Base-by-base conservation (phyloP, 2,888 invertebrate species). In the Augochlorella aurata region DNA sequence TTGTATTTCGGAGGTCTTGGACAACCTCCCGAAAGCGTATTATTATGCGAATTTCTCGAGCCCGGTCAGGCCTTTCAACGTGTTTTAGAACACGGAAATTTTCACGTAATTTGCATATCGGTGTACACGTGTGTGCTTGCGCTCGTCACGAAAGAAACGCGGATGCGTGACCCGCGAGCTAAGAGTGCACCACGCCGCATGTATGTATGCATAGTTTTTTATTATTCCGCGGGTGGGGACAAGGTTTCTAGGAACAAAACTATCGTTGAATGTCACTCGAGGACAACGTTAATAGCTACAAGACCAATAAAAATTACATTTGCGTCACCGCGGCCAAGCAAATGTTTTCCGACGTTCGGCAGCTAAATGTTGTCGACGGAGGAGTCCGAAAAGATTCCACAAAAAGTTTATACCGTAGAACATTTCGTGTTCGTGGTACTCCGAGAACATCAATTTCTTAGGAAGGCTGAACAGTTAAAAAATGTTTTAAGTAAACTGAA, bases 41-140 rank as follows among this genome's bases (percentile, higher is more conserved):
- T 58, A 47, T 66, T 74, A 81, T 54, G 69, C 63, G 38, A 80
- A 80, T 69, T 80, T 73, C 73, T 69, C 47, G 49, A 14, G 45
- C 54, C 14, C 50, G 45, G 70, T 58, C 71, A 50, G 44, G 54
- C 61, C 52, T 74, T 68, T 74, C 71, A 68, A 45, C 77, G 21
- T 54, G 77, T 63, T 69, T 79, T 58, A 71, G 70, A 81, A 65
- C 21, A 47, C 45, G 73, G 44, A 72, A 71, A 83, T 74, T 81
- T 81, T 71, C 82, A 72, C 74, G n/a, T 52, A 69, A 74, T 83
- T 81, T 83, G 74, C 81, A 81, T 77, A 68, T 74, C 71, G 29
- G 45, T 18, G 70, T 38, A 38, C 45, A 63, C 47, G 47, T 7
- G 16, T 18, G 3, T 5, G 50, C 18, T 50, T 18, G 5, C 38